Evolutionary conservation across 2,113 vertebrate genomes (phyloP).

Genomic region (Oxyura jamaicensis): DNA sequence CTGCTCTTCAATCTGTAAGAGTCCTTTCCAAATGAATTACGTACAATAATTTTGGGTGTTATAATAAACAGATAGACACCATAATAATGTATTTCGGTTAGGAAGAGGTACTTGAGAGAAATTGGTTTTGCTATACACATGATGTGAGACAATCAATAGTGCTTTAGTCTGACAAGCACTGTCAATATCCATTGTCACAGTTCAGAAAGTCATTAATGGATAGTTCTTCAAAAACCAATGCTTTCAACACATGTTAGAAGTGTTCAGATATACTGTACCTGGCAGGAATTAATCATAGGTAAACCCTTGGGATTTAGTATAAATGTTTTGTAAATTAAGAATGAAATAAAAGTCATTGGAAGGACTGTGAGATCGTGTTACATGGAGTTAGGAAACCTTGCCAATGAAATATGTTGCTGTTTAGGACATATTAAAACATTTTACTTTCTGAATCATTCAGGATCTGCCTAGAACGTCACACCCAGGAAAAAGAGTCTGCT

Average conservation of each 20-base stretch:
- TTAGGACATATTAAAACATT: neutral
- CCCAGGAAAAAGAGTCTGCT: neutral
- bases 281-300: slow-evolving; percentile 80
- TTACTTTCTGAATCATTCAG: neutral
- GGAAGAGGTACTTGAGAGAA: slow-evolving; percentile 86
- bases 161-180: slow-evolving; percentile 86
- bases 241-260: slow-evolving; percentile 73
- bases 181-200: slow-evolving; percentile 87
- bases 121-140: slow-evolving; percentile 89
- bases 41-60: slow-evolving; percentile 64
- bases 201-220: slow-evolving; percentile 86
- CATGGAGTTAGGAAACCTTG: neutral
- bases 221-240: slow-evolving; percentile 81
- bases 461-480: neutral
- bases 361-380: neutral
- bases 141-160: slow-evolving; percentile 87
- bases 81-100: slow-evolving; percentile 84
- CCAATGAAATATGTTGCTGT: neutral
- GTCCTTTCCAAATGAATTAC: slow-evolving; percentile 59
- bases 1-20: slow-evolving; percentile 24
- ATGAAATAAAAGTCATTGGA: slow-evolving; percentile 38
- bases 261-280: slow-evolving; percentile 74
- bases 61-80: slow-evolving; percentile 78
- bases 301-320: slow-evolving; percentile 60
- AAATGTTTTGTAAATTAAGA: slow-evolving; percentile 65